phyloP scores from a whole-genome alignment of 2,797 vertebrate genomes.

The Petrocephalus schoutedeni region DNA sequence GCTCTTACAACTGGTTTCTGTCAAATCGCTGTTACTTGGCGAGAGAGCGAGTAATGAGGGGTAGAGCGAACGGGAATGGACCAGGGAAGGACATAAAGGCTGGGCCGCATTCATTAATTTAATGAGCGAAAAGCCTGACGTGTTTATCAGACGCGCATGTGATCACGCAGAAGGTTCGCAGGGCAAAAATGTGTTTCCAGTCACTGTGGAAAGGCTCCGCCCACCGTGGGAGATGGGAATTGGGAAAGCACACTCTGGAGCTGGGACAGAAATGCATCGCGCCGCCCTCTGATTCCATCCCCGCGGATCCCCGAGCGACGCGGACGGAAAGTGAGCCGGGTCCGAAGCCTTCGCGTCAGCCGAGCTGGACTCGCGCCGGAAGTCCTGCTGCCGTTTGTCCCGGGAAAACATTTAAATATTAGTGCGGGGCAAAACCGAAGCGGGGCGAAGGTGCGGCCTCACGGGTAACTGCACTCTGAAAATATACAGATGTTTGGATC shows the following conservation, averaged over 20 bases:
- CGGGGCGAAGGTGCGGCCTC: slow-evolving; percentile 27
- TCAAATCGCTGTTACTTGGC: slow-evolving; percentile 29
- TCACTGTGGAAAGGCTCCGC: neutral
- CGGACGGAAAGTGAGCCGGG: neutral
- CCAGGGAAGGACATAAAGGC: slow-evolving; percentile 9
- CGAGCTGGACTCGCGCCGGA: slow-evolving; percentile 21
- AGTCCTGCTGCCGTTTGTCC: slow-evolving; percentile 26
- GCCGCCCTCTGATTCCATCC: neutral
- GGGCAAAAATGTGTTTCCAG: slow-evolving; percentile 34
- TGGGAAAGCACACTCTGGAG: neutral
- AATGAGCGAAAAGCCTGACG: slow-evolving; percentile 38
- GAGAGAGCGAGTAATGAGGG: neutral
- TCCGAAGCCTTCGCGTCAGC: slow-evolving; percentile 20
- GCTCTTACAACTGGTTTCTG: slow-evolving; percentile 30
- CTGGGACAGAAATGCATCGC: neutral
- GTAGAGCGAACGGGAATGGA: slow-evolving; percentile 3
- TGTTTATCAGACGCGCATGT: slow-evolving; percentile 36
- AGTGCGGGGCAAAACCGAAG: slow-evolving; percentile 42
- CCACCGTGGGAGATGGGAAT: neutral
- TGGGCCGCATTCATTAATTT: slow-evolving; percentile 36
- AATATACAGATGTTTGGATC: slow-evolving; percentile 44
- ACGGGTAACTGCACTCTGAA: slow-evolving; percentile 35
- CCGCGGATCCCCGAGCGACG: neutral
- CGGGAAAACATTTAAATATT: slow-evolving; percentile 44
- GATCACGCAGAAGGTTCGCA: slow-evolving; percentile 26